Evolutionary conservation across 2,888 invertebrate genomes (phyloP), one percentile per base, ranked within the genome.

Genomic region (Rhagium mordax): DNA sequence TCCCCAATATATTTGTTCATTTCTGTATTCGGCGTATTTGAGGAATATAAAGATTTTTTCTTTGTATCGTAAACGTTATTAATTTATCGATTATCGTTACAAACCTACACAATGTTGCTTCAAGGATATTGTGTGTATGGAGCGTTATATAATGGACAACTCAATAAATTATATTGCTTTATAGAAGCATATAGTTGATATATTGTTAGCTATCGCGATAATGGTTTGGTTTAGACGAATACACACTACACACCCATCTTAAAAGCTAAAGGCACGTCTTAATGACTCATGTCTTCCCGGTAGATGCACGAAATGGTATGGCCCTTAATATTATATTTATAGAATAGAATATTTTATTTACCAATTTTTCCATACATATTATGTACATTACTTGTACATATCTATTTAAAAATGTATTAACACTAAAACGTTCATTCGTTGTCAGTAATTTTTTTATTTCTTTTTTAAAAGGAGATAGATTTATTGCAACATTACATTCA

Each of bases 141-240:
- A 53, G 10, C 21, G n/a, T 55, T 24, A 24, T 20, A 55, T 55
- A 24, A 24, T 24, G n/a, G 55, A 24, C 20, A 24, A 4, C 24
- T 3, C 24, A 55, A 55, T 55, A 55, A 55, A 55, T 24, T 13
- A 55, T 55, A n/a, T 53, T 21, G 53, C 21, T 53, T 53, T 55
- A 55, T 55, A 24, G 27, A 24, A 55, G 20, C 55, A 55, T 55
- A 55, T 55, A 55, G 10, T 55, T 55, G 13, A 55, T 55, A 55
- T 27, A 55, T 27, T n/a, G 21, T n/a, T 10, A n/a, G n/a, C n/a
- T 55, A 24, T 24, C 27, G n/a, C 4, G 13, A 24, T 24, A 24
- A 55, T n/a, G 7, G 55, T 27, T 24, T 55, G n/a, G 2, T 24
- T 55, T 55, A n/a, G 55, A n/a, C 10, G 24, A 21, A 15, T 24